Evolutionary conservation across 2,113 vertebrate species (phyloP).

Genomic region (Phrynosoma blainvillii): DNA sequence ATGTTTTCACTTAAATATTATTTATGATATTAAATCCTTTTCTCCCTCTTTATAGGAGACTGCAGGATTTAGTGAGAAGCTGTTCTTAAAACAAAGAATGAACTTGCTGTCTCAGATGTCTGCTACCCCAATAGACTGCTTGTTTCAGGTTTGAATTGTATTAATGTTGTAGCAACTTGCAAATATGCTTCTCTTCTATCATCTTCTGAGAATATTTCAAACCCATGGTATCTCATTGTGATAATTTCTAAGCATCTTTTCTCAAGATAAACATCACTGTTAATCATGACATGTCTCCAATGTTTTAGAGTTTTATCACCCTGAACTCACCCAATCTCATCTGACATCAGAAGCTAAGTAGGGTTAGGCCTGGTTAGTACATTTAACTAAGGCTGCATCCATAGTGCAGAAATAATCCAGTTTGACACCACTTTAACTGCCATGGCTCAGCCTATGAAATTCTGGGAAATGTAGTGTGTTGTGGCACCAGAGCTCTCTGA

Average conservation of each 20-base stretch:
- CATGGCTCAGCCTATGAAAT: no score
- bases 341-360: no score
- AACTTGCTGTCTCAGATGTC: conserved; percentile 88
- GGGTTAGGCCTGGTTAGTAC: no score
- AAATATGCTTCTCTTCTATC: background rate
- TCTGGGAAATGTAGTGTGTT: no score
- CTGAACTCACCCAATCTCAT: no score
- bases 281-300: background rate
- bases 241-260: background rate
- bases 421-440: no score
- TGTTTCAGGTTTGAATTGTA: conserved; percentile 85
- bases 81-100: conserved; percentile 88
- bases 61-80: conserved; percentile 81
- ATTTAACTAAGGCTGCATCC: no score
- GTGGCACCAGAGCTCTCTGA: no score
- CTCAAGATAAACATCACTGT: background rate
- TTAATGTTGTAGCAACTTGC: background rate
- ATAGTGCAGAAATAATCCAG: no score
- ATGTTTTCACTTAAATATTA: background rate
- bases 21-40: background rate
- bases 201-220: background rate
- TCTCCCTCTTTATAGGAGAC: conserved; percentile 77
- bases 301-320: background rate
- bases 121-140: conserved; percentile 84
- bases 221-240: no score